Percentiles rank a stretch among this genome's conserved stretches.
Evolutionary conservation across 2,113 vertebrate genomes (phyloP).

Genomic region (Oreochromis tanganicae): DNA sequence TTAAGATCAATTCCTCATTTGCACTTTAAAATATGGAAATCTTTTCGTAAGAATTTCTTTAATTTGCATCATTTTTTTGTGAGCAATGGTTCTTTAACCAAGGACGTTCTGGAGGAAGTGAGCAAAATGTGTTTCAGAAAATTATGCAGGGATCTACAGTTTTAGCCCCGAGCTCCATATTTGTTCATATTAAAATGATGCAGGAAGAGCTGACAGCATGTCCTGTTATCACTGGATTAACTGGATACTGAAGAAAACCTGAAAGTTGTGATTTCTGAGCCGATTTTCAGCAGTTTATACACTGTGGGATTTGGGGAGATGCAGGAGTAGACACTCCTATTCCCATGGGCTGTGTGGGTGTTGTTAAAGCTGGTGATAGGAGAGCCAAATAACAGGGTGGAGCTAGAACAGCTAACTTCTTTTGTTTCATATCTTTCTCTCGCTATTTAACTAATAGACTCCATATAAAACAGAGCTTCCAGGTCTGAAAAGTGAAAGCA

Average conservation of each 20-base stretch:
- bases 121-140: background rate
- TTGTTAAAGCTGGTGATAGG: background rate
- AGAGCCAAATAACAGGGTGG: background rate
- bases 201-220: background rate
- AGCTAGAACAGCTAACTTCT: background rate
- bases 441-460: background rate
- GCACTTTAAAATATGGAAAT: background rate
- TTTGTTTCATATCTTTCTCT: background rate
- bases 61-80: background rate
- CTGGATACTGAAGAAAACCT: background rate
- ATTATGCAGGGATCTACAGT: background rate
- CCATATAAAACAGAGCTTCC: background rate
- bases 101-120: background rate
- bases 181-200: background rate
- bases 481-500: background rate
- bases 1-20: background rate
- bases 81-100: fast-evolving
- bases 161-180: background rate
- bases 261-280: background rate
- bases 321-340: background rate
- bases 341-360: fast-evolving
- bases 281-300: fast-evolving
- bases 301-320: background rate
- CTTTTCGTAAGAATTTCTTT: background rate
- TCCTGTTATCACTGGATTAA: background rate